Evolutionary conservation across 2,797 vertebrate species (phyloP).

Genomic region (Xiphophorus birchmanni): DNA sequence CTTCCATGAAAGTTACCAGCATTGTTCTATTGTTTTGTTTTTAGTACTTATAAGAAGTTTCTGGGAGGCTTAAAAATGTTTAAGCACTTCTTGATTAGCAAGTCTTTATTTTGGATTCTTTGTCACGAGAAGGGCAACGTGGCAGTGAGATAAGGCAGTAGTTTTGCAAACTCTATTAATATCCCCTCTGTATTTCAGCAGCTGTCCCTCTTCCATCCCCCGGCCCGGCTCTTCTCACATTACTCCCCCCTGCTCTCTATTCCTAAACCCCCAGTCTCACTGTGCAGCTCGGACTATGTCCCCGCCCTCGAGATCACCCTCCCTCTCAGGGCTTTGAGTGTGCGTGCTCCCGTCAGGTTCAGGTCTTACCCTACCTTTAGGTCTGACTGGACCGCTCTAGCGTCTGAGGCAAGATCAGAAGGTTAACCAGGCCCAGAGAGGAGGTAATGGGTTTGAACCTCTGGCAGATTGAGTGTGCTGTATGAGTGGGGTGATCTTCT

Average conservation of each 20-base stretch:
- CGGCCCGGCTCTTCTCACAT: conserved; percentile 60
- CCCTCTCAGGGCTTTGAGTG: conserved; percentile 46
- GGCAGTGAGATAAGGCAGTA: conserved; percentile 36
- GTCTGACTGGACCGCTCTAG: conserved; percentile 45
- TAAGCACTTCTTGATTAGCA: conserved; percentile 4
- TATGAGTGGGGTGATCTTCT: conserved; percentile 44
- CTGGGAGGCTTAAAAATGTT: conserved; percentile 1
- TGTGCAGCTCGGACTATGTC: conserved; percentile 46
- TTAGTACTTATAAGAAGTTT: background rate
- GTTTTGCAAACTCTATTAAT: conserved; percentile 70
- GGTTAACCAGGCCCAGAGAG: conserved; percentile 71
- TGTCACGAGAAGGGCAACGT: conserved; percentile 29
- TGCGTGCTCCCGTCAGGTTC: conserved; percentile 42
- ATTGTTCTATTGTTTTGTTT: background rate
- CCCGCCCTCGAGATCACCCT: conserved; percentile 50
- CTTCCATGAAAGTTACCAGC: background rate
- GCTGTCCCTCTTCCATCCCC: conserved; percentile 70
- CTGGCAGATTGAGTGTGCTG: conserved; percentile 55
- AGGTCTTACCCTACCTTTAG: conserved; percentile 40
- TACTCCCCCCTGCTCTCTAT: conserved; percentile 36
- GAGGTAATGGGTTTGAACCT: conserved; percentile 74
- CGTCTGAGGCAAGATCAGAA: conserved; percentile 66
- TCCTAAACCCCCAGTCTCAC: conserved; percentile 39
- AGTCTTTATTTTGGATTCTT: conserved; percentile 25
- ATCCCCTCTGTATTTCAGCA: conserved; percentile 66